Evolutionary conservation across 2,888 invertebrate genomes (phyloP), one percentile per base, ranked within the genome.

Genomic region (Eupithecia insigniata): DNA sequence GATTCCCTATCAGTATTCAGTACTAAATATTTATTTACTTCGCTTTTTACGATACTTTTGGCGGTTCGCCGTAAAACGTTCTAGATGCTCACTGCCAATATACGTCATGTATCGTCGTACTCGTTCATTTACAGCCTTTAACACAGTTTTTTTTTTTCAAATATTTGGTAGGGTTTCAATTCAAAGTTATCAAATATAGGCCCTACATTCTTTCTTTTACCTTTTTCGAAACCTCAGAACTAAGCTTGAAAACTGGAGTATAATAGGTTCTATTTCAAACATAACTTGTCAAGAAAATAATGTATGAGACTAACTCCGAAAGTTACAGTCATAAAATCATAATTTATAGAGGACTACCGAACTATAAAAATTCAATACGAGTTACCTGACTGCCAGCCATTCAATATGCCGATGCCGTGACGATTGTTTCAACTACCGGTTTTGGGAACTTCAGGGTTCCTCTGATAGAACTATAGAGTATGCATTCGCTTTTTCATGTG

Each of bases 1-100:
- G 91, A 91, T 92, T 90, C 90, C 83, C 88, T 90, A 90, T 92
- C 91, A 90, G 89, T 89, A 91, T 90, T 92, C 90, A 83, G 83
- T 89, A 89, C 85, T 90, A 91, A 91, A 93, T 91, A 92, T 92
- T 92, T 92, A 93, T 92, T 90, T 83, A 79, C 84, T 79, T 85
- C 79, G 65, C 82, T 87, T 91, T 90, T 88, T 90, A 88, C 85
- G 84, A 86, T 87, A 84, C 83, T 84, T 89, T 87, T 84, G 85
- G 84, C 80, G 79, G 79, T 83, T 82, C 78, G 75, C 84, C 86
- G 83, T 86, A 87, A 88, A 85, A 84, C 83, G 81, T 84, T 85
- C 83, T 85, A 82, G 85, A 85, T 86, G 80, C 83, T 78, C 36
- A 64, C 64, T 39, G 36, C 64, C 26, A 64, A 26, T 62, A 36